Base-by-base conservation (phyloP, 2,797 vertebrate genomes). In the Cossypha polioptera region DNA sequence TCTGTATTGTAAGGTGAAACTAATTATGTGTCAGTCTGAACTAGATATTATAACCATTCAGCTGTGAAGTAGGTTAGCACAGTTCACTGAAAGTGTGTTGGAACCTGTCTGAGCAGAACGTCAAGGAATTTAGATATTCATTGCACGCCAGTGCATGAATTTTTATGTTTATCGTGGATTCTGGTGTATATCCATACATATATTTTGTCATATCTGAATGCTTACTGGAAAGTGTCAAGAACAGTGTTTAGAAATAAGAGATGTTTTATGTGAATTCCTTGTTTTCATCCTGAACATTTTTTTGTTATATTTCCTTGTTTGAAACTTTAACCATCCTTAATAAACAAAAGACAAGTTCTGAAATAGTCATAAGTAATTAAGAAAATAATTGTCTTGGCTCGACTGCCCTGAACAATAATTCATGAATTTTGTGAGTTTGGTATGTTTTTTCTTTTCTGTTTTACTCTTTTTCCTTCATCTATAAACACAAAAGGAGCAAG, bases 51-150 rank as follows among this genome's bases (percentile, higher is more conserved):
- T 43, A 94, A 51, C 67, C 40, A 47, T 71, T 93, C 71, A 87
- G 28, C 90, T 95, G 84, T 88, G 86, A 92, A 95, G 86, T 47
- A 74, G 81, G 67, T 92, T 94, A 77, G 35, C 47, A 10, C 7
- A 92, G 81, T 95, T 95, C 89, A 94, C 35, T 88, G 82, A 26
- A 87, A 85, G n/a, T 79, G 16, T 61, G 57, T 82, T 76, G 36
- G 45, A 75, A 91, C 18, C 69, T 65, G 8, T 85, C 38, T 84
- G 54, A 87, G 72, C 48, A 54, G 66, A 93, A 72, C 1, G 0
- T 77, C 14, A 59, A 86, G 43, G 55, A 84, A 62, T 86, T 91
- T 77, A 71, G 42, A 19, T 68, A 86, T 4, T 54, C 26, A 16
- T 65, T 88, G 62, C 54, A 66, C 28, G 16, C 28, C 20, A 72